These are phyloP conservation scores for Planiliza haematocheilus DNA, from an alignment of 2,113 vertebrate genomes.

Conservation along the genomic window DNA sequence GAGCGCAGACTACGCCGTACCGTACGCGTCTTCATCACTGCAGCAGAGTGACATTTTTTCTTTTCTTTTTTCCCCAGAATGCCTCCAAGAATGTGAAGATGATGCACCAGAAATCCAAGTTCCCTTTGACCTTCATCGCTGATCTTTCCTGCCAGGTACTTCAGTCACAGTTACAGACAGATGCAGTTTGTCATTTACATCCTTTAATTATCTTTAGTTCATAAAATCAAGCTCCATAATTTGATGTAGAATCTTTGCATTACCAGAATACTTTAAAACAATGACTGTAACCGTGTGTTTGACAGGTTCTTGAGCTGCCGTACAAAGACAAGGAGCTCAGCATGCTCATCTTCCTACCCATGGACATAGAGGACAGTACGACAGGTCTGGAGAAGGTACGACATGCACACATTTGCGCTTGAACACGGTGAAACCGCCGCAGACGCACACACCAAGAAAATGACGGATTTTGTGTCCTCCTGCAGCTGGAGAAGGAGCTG, in stretches of 20 bases:
- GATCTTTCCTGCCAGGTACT: constrained; percentile 79
- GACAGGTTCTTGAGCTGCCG: constrained; percentile 90
- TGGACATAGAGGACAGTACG: constrained; percentile 83
- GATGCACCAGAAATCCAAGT: constrained; percentile 89
- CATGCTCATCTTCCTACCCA: constrained; percentile 93
- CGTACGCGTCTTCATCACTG: background rate
- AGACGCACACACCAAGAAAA: background rate
- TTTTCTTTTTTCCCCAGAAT: constrained; percentile 75
- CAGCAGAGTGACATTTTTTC: background rate
- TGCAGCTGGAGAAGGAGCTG: constrained; percentile 84
- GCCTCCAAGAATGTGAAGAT: constrained; percentile 90
- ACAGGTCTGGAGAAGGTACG: constrained; percentile 91
- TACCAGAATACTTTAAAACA: too few relatives aligned
- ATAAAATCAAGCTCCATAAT: too few relatives aligned
- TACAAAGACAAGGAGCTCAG: constrained; percentile 92
- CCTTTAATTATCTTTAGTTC: too few relatives aligned
- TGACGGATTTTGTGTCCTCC: background rate
- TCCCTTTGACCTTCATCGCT: constrained; percentile 86
- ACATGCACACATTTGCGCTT: background rate
- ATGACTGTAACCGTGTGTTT: too few relatives aligned
- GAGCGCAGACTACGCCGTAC: fast-evolving
- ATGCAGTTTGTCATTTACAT: too few relatives aligned
- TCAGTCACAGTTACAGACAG: too few relatives aligned
- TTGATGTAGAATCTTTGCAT: too few relatives aligned
- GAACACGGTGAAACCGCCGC: background rate